Base-by-base conservation (phyloP, 2,113 vertebrate genomes). In the Parus major region DNA sequence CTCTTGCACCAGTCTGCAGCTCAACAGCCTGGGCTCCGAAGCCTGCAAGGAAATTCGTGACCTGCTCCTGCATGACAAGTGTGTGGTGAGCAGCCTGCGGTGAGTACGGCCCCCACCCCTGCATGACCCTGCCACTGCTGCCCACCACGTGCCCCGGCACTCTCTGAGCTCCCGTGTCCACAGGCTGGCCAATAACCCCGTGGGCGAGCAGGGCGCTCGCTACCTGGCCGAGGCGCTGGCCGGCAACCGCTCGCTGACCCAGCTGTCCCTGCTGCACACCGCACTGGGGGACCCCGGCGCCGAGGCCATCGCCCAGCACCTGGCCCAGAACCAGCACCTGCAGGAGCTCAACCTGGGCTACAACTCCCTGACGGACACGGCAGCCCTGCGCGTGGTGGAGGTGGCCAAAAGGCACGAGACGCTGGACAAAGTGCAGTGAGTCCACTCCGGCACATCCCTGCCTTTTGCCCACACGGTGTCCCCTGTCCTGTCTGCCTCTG, bases 281-380 rank as follows among this genome's bases (percentile, higher is more conserved):
- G 97, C 97, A 0, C 95, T 99, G 65, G 98, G 98, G 9, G 98
- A 99, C 75, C 23, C 47, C 21, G 98, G 98, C 3, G 97, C 98
- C 3, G 70, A 97, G 36, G 82, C 98, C 75, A 96, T 99, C 86
- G 98, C 99, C 24, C 73, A 93, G 57, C 97, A 93, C 56, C 97
- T 99, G 78, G 92, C 96, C 24, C 31, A 90, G 21, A 99, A 99
- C 91, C 73, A 56, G 10, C 96, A 97, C 16, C 98, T 99, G 12
- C 97, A 97, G 97, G 99, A 99, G 93, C 98, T 99, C 79, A 99
- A 99, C 7, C 98, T 99, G 91, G 99, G 99, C 92, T 99, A 99
- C 92, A 99, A 99, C 63, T 98, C 98, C 15, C 98, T 99, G 9
- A 98, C 98, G 0, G 99, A 99, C 86, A 11, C 65, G 1, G 98